phyloP scores from a whole-genome alignment of 2,113 vertebrate species.

The Andinoacara biseriatus region DNA sequence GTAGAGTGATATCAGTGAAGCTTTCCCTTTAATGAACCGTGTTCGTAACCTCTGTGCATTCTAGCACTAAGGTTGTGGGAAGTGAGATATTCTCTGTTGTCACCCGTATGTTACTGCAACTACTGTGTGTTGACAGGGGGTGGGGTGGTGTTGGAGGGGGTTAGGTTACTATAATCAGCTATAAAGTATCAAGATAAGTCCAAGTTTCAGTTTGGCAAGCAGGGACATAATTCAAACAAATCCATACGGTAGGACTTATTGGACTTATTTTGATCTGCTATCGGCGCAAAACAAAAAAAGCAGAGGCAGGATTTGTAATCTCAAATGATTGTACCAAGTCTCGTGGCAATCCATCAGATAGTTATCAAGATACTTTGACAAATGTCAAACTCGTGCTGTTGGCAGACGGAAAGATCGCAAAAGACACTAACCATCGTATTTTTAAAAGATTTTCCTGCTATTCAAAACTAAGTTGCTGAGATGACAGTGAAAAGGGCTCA shows the following conservation, averaged over 20 bases:
- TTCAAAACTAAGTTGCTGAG: not conserved
- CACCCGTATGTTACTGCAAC: not conserved
- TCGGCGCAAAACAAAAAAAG: too few species aligned
- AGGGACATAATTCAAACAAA: not conserved
- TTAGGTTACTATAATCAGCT: not conserved
- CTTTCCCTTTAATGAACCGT: not conserved
- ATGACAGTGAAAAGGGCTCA: too few species aligned
- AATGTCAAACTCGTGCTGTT: accelerated
- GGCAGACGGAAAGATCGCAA: not conserved
- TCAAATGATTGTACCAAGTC: too few species aligned
- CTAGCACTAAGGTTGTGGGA: not conserved
- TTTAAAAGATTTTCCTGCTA: not conserved
- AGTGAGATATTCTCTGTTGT: not conserved
- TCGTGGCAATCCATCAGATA: not conserved
- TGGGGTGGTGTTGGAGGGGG: too few species aligned
- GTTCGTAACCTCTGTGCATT: not conserved
- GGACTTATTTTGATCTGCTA: too few species aligned
- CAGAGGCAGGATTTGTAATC: too few species aligned
- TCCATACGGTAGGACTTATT: too few species aligned
- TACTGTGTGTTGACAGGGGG: not conserved
- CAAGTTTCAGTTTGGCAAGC: not conserved
- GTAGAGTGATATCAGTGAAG: not conserved
- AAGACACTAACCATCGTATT: not conserved
- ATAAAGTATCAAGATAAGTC: not conserved
- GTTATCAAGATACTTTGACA: not conserved